Evolutionary conservation across 2,113 vertebrate species (phyloP).

Genomic region (Panthera uncia): DNA sequence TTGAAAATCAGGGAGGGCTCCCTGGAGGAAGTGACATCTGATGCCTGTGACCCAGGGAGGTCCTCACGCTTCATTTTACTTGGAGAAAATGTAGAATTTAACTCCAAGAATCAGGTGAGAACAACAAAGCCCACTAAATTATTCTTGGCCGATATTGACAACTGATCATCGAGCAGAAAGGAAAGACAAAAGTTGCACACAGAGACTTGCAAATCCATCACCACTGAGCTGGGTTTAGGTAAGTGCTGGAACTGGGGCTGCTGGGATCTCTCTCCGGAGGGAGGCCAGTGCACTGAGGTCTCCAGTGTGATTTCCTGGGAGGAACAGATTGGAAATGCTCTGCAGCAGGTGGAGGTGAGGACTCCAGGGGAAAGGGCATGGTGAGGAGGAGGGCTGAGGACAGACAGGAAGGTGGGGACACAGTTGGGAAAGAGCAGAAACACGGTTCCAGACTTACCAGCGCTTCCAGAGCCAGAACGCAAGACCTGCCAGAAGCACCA

Average conservation of each 20-base stretch:
- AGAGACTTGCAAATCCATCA: neutral
- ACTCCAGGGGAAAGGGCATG: neutral
- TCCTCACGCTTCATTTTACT: neutral
- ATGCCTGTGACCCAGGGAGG: neutral
- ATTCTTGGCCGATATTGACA: neutral
- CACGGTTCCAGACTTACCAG: neutral
- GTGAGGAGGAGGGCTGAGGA: neutral
- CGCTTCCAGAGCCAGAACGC: neutral
- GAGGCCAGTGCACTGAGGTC: neutral
- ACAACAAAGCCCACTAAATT: neutral
- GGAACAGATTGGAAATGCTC: neutral
- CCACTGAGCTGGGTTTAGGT: neutral
- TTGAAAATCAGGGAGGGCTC: neutral
- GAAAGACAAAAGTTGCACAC: neutral
- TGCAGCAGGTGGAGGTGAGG: neutral
- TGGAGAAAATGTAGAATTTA: neutral
- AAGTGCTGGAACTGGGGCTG: neutral
- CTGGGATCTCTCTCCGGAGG: neutral
- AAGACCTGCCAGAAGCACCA: neutral
- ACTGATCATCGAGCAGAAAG: neutral
- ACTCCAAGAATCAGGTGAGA: neutral
- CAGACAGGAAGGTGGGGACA: neutral
- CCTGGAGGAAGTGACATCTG: neutral
- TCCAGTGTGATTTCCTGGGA: neutral
- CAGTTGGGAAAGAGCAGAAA: neutral